These are phyloP conservation scores for Podarcis cretensis DNA, from an alignment of 2,113 vertebrate species.

Conservation along the genomic window DNA sequence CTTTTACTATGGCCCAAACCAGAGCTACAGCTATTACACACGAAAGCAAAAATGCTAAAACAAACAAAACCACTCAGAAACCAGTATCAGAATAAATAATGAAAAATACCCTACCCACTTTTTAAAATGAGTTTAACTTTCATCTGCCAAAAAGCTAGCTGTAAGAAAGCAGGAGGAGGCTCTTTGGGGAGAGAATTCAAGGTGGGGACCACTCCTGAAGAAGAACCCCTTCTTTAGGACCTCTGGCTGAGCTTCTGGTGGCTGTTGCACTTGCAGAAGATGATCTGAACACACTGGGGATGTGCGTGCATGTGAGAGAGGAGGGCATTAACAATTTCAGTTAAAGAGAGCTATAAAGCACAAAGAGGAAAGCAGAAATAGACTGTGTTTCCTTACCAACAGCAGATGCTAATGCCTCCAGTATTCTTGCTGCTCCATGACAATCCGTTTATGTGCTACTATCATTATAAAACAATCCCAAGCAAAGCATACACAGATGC, in stretches of 20 bases:
- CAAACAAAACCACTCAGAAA: not conserved
- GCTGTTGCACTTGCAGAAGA: not conserved
- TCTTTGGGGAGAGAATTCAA: not conserved
- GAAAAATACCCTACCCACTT: not conserved
- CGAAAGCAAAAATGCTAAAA: not conserved
- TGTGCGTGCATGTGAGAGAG: not conserved
- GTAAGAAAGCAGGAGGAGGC: not conserved
- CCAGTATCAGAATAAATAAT: not conserved
- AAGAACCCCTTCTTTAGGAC: not conserved
- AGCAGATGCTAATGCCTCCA: not conserved
- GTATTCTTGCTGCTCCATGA: not conserved
- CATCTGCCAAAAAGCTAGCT: not conserved
- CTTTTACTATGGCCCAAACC: not conserved
- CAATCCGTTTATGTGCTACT: not conserved
- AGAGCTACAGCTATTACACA: not conserved
- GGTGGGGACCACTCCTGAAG: too few relatives aligned
- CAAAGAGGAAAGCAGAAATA: not conserved
- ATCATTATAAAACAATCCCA: conserved; percentile 1
- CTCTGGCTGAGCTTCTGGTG: not conserved
- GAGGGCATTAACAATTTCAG: not conserved
- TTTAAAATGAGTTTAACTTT: not conserved
- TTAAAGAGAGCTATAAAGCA: not conserved
- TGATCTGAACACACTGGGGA: too few relatives aligned
- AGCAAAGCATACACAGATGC: not conserved
- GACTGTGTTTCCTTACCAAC: not conserved